Evolutionary conservation across 2,113 vertebrate genomes (phyloP).

Genomic region (Cinclus mexicanus): DNA sequence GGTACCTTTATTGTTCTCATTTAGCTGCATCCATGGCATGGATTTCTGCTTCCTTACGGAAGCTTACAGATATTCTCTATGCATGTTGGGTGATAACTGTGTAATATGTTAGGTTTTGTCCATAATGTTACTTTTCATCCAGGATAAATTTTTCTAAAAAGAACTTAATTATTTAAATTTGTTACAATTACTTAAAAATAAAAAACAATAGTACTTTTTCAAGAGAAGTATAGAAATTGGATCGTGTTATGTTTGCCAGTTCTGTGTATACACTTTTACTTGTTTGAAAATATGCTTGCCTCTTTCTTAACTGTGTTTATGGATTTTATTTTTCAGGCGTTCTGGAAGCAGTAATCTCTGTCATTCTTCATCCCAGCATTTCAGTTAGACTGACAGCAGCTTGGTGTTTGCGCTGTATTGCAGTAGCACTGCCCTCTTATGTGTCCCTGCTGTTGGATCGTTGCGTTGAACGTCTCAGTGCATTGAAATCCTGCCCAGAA

Average conservation of each 20-base stretch:
- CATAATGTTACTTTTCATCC: not conserved
- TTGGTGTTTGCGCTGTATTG: slow-evolving; percentile 89
- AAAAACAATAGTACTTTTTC: not conserved
- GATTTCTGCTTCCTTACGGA: not conserved
- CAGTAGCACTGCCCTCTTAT: slow-evolving; percentile 82
- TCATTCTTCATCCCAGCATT: slow-evolving; percentile 81
- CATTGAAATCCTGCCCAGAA: slow-evolving; percentile 86
- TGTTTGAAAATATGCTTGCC: not conserved
- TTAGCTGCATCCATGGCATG: not conserved
- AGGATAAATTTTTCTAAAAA: not conserved
- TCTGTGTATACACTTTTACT: not conserved
- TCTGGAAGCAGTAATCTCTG: slow-evolving; percentile 84
- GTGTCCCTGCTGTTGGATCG: slow-evolving; percentile 83
- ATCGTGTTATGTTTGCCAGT: not conserved
- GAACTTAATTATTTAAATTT: not conserved
- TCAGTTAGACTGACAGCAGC: slow-evolving; percentile 85
- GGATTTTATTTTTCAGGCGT: slow-evolving; percentile 76
- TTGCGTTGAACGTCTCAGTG: slow-evolving; percentile 82
- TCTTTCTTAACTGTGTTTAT: not conserved
- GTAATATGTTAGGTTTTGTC: not conserved
- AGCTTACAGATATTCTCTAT: not conserved
- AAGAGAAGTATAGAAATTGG: not conserved
- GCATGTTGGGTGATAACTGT: not conserved
- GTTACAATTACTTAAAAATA: not conserved
- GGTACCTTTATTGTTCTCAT: not conserved